Evolutionary conservation across 2,888 invertebrate species (phyloP).

Genomic region (Caenorhabditis wallacei): DNA sequence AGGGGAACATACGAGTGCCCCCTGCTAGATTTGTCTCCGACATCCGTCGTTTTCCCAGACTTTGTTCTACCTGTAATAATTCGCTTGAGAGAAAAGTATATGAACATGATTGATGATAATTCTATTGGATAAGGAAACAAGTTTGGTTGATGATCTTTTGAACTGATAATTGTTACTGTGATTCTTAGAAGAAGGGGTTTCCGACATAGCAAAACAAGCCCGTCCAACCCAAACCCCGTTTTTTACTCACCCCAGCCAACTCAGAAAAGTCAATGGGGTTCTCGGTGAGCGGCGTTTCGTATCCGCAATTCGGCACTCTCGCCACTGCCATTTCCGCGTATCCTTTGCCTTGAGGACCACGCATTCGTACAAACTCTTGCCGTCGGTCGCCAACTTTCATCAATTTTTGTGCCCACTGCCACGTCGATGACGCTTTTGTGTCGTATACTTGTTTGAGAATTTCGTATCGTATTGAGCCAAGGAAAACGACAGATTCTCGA

Average conservation of each 20-base stretch:
- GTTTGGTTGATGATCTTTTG: too few species aligned
- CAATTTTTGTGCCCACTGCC: conserved; percentile 83
- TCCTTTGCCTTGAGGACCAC: conserved; percentile 93
- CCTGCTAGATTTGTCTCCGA: conserved; percentile 82
- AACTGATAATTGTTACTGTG: too few species aligned
- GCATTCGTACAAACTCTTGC: conserved; percentile 98
- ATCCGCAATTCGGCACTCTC: conserved; percentile 88
- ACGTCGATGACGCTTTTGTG: conserved; percentile 79
- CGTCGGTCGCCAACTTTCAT: conserved; percentile 86
- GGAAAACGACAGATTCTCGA: conserved; percentile 94
- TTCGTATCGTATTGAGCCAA: conserved; percentile 98
- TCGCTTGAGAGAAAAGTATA: background rate
- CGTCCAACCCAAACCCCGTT: too few species aligned
- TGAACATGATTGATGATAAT: background rate
- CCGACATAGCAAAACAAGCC: too few species aligned
- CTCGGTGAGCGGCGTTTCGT: conserved; percentile 95
- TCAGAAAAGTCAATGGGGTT: conserved; percentile 79
- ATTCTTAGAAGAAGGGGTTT: too few species aligned
- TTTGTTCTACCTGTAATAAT: conserved; percentile 70
- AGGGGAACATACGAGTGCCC: conserved; percentile 63
- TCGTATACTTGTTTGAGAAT: conserved; percentile 89
- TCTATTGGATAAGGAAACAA: too few species aligned
- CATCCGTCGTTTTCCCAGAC: conserved; percentile 77
- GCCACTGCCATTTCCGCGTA: conserved; percentile 95
- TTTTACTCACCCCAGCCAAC: conserved; percentile 67